A percentile compares a stretch with the other conserved stretches of the same genome.
phyloP scores from a whole-genome alignment of 2,113 vertebrate genomes.

The Ploceus nigricollis region DNA sequence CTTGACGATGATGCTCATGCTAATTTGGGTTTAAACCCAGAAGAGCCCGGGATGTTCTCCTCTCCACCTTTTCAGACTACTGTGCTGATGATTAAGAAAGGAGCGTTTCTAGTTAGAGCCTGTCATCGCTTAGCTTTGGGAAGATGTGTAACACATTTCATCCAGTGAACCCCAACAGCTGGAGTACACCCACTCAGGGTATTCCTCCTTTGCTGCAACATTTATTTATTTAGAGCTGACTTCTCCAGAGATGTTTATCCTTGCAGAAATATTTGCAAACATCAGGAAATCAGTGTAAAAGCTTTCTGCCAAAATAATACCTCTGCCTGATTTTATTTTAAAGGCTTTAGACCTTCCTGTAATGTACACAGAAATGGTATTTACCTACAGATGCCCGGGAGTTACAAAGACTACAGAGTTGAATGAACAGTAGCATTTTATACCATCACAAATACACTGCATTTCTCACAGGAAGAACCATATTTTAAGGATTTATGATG shows the following conservation, averaged over 20 bases:
- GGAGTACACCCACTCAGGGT: not conserved
- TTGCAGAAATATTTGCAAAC: not conserved
- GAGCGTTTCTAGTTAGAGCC: not conserved
- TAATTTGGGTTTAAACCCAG: not conserved
- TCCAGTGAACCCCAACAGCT: not conserved
- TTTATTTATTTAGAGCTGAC: not conserved
- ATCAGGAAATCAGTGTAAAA: not conserved
- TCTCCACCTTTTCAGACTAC: not conserved
- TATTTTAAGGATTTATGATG: not conserved
- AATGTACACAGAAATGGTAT: not conserved
- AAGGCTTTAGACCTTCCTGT: not conserved
- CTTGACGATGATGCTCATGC: not conserved
- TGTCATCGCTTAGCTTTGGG: not conserved
- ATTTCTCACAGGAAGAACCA: not conserved
- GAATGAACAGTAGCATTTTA: not conserved
- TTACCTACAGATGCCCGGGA: not conserved
- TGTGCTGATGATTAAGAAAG: not conserved
- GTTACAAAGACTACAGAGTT: rapidly evolving
- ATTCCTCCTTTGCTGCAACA: not conserved
- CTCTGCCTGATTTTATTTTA: not conserved
- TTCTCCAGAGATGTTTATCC: not conserved
- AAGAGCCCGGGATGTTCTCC: not conserved
- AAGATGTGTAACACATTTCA: not conserved
- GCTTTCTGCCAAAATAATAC: not conserved
- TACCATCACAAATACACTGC: not conserved